A percentile compares a stretch with the other conserved stretches of the same genome.
Evolutionary conservation across 1,140 invertebrate genomes (phyloP).

Genomic region (Onthophagus taurus): DNA sequence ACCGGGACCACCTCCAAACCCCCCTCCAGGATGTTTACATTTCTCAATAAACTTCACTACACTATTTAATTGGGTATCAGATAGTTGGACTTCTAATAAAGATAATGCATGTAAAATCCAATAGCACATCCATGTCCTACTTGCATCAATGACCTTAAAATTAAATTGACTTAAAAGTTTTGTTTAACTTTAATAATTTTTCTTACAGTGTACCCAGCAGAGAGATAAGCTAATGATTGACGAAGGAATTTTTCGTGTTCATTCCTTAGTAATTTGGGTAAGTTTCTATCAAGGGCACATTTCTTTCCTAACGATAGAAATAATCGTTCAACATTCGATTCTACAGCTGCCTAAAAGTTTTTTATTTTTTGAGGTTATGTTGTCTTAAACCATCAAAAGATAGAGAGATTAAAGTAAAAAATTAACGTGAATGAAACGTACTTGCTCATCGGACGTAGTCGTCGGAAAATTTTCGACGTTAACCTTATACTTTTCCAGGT

Average conservation of each 20-base stretch:
- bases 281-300: conserved; percentile 42
- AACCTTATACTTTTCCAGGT: conserved; percentile 27
- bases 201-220: conserved; percentile 57
- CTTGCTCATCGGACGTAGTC: conserved; percentile 48
- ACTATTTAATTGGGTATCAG: conserved; percentile 50
- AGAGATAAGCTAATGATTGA: conserved; percentile 56
- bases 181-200: conserved; percentile 12
- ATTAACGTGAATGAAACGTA: conserved; percentile 20
- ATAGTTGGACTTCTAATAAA: conserved; percentile 64
- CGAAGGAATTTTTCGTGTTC: conserved; percentile 61
- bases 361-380: background rate
- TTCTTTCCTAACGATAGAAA: conserved; percentile 50
- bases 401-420: background rate
- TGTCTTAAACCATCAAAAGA: too few species aligned
- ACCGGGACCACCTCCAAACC: conserved; percentile 89
- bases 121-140: conserved; percentile 89
- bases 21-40: conserved; percentile 75
- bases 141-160: conserved; percentile 78
- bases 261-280: conserved; percentile 53
- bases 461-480: conserved; percentile 42
- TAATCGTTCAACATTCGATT: conserved; percentile 51
- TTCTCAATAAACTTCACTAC: conserved; percentile 58
- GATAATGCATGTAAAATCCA: conserved; percentile 91
- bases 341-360: conserved; percentile 53
- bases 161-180: background rate